Percentiles rank a stretch among this genome's conserved stretches.
Evolutionary conservation across 1,140 invertebrate species (phyloP).

Genomic region (Maniola jurtina): DNA sequence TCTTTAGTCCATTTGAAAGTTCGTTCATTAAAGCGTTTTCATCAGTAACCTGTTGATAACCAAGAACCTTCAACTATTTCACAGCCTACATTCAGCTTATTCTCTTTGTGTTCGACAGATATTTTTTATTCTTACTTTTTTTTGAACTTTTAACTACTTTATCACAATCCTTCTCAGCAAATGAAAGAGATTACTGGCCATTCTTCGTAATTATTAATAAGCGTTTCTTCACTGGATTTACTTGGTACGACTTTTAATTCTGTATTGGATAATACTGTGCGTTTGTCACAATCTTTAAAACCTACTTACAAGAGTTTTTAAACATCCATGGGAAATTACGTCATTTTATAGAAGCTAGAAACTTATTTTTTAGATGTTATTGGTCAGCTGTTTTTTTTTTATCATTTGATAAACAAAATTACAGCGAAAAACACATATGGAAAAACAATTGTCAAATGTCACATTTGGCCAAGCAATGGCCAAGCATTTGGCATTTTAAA

Average conservation of each 20-base stretch:
- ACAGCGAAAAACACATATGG: too few relatives aligned
- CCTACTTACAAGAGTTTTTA: too few relatives aligned
- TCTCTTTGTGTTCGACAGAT: conserved; percentile 37
- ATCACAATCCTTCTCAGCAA: conserved; percentile 46
- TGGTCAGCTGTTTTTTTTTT: too few relatives aligned
- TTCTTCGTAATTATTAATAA: conserved; percentile 28
- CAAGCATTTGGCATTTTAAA: too few relatives aligned
- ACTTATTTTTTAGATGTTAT: too few relatives aligned
- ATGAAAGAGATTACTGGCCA: conserved; percentile 46
- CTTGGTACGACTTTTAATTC: conserved; percentile 23
- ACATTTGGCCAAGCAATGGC: too few relatives aligned
- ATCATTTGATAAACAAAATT: too few relatives aligned
- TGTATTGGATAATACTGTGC: conserved; percentile 34
- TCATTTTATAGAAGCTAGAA: too few relatives aligned
- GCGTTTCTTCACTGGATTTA: conserved; percentile 22
- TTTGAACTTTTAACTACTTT: conserved; percentile 46
- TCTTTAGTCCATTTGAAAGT: conserved; percentile 9
- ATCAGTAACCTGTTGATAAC: conserved; percentile 36
- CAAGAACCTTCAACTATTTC: conserved; percentile 44
- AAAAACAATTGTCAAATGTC: too few relatives aligned
- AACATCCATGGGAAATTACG: too few relatives aligned
- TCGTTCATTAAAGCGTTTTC: conserved; percentile 32
- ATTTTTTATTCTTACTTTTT: conserved; percentile 48
- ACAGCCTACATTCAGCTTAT: conserved; percentile 45
- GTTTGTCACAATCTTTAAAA: conserved; percentile 1